These are phyloP conservation scores for Gari tellinella DNA, from an alignment of 2,888 invertebrate genomes.

Conservation along the genomic window DNA sequence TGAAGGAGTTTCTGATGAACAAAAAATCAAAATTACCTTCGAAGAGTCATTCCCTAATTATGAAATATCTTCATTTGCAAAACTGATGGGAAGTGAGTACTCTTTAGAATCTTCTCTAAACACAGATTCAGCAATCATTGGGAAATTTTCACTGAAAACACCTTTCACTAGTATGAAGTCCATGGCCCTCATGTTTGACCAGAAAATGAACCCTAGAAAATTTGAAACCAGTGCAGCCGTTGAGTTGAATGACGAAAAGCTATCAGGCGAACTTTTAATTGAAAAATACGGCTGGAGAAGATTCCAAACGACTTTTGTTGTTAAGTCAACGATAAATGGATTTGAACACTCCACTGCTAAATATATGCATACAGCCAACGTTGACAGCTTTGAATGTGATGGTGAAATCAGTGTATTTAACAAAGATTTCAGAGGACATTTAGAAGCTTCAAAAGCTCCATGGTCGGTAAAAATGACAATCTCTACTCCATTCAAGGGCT, in stretches of 20 bases:
- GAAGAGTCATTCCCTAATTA: conserved; percentile 21
- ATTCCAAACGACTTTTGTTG: conserved; percentile 33
- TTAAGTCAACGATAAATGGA: conserved; percentile 42
- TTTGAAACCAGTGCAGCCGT: conserved; percentile 35
- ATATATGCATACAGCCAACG: conserved; percentile 39
- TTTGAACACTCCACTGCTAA: conserved; percentile 27
- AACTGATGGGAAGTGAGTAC: conserved; percentile 30
- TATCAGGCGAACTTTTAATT: conserved; percentile 25
- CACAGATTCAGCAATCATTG: conserved; percentile 17
- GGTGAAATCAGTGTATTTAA: conserved; percentile 29
- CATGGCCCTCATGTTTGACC: conserved; percentile 27
- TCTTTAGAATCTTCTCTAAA: conserved; percentile 33
- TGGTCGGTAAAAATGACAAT: conserved; percentile 13
- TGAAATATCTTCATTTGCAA: conserved; percentile 25
- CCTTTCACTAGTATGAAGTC: conserved; percentile 25
- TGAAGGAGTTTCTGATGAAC: conserved; percentile 36
- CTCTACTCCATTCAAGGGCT: conserved; percentile 39
- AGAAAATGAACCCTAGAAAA: conserved; percentile 26
- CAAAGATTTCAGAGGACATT: conserved; percentile 38
- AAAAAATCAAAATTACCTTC: conserved; percentile 14
- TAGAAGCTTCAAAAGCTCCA: conserved; percentile 34
- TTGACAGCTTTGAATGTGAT: conserved; percentile 54
- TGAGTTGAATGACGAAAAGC: conserved; percentile 29
- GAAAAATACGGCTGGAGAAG: conserved; percentile 48
- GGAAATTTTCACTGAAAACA: conserved; percentile 27